Percentiles rank a stretch among this genome's conserved stretches.
These are phyloP conservation scores for Stenichneumon culpator DNA, from an alignment of 2,888 invertebrate species.

Conservation along the genomic window DNA sequence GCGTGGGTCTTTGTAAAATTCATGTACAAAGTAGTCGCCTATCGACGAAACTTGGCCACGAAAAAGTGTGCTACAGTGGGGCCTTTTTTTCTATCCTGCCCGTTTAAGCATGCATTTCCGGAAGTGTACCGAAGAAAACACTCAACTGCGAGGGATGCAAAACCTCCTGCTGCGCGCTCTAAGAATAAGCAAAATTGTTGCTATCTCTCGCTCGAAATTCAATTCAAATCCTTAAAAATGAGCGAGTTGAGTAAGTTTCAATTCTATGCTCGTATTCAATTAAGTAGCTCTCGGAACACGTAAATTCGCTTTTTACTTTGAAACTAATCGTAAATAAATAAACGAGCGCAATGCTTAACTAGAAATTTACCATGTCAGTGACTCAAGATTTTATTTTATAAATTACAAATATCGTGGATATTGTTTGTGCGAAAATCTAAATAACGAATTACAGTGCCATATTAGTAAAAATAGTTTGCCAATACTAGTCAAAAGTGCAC, in stretches of 20 bases:
- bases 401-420: neutral
- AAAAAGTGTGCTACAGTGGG: neutral
- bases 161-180: neutral
- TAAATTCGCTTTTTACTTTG: neutral
- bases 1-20: neutral
- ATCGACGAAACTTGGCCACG: neutral
- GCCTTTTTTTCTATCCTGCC: neutral
- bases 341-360: too few species aligned
- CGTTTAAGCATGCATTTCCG: neutral
- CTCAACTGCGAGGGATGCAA: neutral
- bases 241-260: neutral
- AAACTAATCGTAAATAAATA: too few species aligned
- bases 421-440: neutral
- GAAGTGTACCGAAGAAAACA: conserved; percentile 1
- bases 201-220: neutral
- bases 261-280: neutral
- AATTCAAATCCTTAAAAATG: neutral
- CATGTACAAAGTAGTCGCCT: too few species aligned
- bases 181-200: neutral
- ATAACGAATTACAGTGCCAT: conserved; percentile 1
- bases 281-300: neutral
- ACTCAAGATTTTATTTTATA: conserved; percentile 14
- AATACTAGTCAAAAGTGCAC: neutral
- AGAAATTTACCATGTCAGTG: too few species aligned
- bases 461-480: too few species aligned